A percentile compares a stretch with the other conserved stretches of the same genome.
phyloP scores from a whole-genome alignment of 2,888 invertebrate species.

The Geotrupes spiniger region DNA sequence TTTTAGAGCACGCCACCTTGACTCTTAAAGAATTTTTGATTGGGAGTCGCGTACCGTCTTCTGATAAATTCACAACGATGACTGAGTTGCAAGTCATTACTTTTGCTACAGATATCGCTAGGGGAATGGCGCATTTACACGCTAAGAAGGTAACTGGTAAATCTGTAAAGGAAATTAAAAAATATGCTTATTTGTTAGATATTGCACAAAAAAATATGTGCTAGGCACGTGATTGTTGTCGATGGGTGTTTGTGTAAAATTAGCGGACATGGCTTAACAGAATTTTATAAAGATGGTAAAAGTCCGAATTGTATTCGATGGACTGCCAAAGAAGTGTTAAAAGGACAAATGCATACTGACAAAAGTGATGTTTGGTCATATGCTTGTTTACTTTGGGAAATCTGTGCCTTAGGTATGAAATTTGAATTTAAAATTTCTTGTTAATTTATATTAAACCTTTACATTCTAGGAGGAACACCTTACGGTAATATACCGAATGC shows the following conservation, averaged over 20 bases:
- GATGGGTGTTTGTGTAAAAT: constrained; percentile 68
- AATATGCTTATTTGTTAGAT: too few species aligned
- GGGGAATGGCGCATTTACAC: constrained; percentile 70
- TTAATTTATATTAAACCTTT: constrained; percentile 1
- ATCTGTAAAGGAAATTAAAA: too few species aligned
- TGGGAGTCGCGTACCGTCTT: constrained; percentile 56
- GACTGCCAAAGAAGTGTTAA: constrained; percentile 76
- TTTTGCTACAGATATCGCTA: constrained; percentile 64
- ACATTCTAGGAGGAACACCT: constrained; percentile 64
- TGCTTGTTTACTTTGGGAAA: constrained; percentile 81
- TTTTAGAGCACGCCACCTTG: constrained; percentile 66
- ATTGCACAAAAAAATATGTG: constrained; percentile 70
- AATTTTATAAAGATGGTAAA: constrained; percentile 61
- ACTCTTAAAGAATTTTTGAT: constrained; percentile 70
- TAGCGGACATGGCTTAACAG: constrained; percentile 71
- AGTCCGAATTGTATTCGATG: constrained; percentile 74
- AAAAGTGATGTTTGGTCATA: constrained; percentile 83
- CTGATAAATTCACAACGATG: constrained; percentile 55
- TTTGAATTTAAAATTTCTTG: constrained; percentile 3
- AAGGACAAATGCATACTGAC: constrained; percentile 63
- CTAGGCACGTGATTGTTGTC: constrained; percentile 67
- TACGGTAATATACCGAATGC: constrained; percentile 66
- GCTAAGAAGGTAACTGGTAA: constrained; percentile 56
- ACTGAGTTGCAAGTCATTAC: constrained; percentile 63
- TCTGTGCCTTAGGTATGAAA: constrained; percentile 64